Evolutionary conservation across 2,113 vertebrate species (phyloP).

Genomic region (Lota lota): DNA sequence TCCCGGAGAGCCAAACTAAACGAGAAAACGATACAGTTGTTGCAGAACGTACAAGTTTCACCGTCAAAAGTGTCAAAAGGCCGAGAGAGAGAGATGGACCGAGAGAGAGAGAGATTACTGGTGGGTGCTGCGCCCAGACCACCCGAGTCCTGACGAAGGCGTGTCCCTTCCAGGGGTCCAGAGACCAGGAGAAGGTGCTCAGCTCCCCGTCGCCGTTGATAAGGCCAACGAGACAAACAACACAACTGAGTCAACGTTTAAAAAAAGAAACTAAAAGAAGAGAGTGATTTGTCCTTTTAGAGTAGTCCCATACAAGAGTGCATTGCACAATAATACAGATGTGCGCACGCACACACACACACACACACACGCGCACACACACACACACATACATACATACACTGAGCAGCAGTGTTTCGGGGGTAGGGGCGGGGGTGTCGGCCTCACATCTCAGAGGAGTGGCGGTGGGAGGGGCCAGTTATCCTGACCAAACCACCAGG

Average conservation of each 20-base stretch:
- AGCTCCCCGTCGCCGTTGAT: constrained; percentile 45
- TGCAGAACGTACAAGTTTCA: constrained; percentile 61
- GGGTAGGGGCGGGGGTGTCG: not conserved
- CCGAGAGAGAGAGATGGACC: not conserved
- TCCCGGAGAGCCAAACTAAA: constrained; percentile 4
- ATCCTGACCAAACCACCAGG: constrained; percentile 25
- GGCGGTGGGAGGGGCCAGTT: constrained; percentile 4
- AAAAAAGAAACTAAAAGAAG: constrained; percentile 41
- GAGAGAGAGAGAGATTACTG: too few species aligned
- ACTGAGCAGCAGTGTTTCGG: constrained; percentile 47
- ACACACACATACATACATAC: constrained; percentile 26
- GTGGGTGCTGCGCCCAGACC: too few species aligned
- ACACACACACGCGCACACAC: constrained; percentile 14
- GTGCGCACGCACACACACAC: constrained; percentile 44
- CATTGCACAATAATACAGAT: not conserved
- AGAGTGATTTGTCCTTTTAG: constrained; percentile 76
- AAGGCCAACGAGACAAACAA: constrained; percentile 64
- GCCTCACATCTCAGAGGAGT: constrained; percentile 24
- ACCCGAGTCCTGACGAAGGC: too few species aligned
- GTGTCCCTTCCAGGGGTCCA: not conserved
- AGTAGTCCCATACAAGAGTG: constrained; percentile 51
- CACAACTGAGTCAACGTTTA: constrained; percentile 22
- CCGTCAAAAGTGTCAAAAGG: too few species aligned
- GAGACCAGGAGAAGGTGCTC: constrained; percentile 9
- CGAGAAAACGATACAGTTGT: constrained; percentile 25